A percentile compares a stretch with the other conserved stretches of the same genome.
Conservation (phyloP, 1,140 invertebrate genomes). For the Zaprionus gabonicus region DNA sequence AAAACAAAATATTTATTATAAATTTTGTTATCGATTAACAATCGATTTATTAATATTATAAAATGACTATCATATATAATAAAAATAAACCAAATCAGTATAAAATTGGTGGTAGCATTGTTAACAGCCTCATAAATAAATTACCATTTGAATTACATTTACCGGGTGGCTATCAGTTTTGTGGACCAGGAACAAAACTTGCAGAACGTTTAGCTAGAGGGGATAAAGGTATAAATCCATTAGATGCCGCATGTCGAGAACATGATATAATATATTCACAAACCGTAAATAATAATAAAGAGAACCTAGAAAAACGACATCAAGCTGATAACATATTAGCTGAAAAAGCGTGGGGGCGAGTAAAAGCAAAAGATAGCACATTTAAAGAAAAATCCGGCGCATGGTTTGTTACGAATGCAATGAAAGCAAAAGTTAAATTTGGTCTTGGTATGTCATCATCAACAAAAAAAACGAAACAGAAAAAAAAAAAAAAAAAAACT, state of each 20-base stretch:
- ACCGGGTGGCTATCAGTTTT: no score
- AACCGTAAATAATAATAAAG: constrained; percentile 46
- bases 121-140: no score
- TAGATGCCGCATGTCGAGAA: constrained; percentile 19
- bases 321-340: constrained; percentile 75
- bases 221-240: no score
- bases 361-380: constrained; percentile 74
- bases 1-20: no score
- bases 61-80: not conserved
- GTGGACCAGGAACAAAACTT: no score
- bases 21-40: no score
- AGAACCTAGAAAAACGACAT: constrained; percentile 65
- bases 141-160: no score
- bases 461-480: constrained; percentile 26
- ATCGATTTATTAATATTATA: no score
- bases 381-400: constrained; percentile 37
- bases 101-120: no score
- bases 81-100: no score
- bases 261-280: constrained; percentile 83
- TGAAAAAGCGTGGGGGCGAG: constrained; percentile 81
- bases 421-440: constrained; percentile 49
- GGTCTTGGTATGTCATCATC: constrained; percentile 29
- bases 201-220: no score
- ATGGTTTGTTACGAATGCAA: constrained; percentile 41
- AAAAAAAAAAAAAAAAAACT: not conserved